Base-by-base conservation (phyloP, 2,888 invertebrate genomes). In the Podotricha telesiphe region DNA sequence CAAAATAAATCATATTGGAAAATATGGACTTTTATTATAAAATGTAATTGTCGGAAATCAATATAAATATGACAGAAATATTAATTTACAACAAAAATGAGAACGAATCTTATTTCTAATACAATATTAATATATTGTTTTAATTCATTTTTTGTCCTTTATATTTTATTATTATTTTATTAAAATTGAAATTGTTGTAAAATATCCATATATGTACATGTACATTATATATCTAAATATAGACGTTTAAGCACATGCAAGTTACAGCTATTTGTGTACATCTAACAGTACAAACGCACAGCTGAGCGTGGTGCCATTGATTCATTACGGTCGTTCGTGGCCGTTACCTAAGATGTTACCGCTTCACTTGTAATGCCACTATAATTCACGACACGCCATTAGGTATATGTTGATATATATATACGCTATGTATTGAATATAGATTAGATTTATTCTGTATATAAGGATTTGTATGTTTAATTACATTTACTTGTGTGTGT, bases 261-360 rank as follows among this genome's bases (percentile, higher is more conserved):
- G 45, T 28, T 45, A 59, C 59, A 59, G 59, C 50, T 50, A 50
- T 59, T 51, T 51, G n/a, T n/a, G n/a, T n/a, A 64, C 7, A 42
- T 40, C 17, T 50, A 58, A 66, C 66, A 50, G 66, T 66, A 66
- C 66, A 47, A 17, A 48, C 19, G 19, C 58, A 59, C 58, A 50
- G 50, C 50, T 59, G 66, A 48, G 55, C 48, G 17, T 45, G 19
- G 20, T 58, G 66, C 67, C 51, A 67, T 51, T 61, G 58, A 53
- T 51, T 51, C 59, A 61, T 42, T 67, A 19, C 67, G 28, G 51
- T 58, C 45, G 50, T 51, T 61, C 51, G 15, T n/a, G 28, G 58
- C 59, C 59, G 67, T 67, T 61, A 67, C 67, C 42, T 51, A 67
- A 67, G 50, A 61, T 28, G 61, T 61, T 59, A 67, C 67, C 37